phyloP scores from a whole-genome alignment of 2,888 invertebrate species.

The Cenopis cana region DNA sequence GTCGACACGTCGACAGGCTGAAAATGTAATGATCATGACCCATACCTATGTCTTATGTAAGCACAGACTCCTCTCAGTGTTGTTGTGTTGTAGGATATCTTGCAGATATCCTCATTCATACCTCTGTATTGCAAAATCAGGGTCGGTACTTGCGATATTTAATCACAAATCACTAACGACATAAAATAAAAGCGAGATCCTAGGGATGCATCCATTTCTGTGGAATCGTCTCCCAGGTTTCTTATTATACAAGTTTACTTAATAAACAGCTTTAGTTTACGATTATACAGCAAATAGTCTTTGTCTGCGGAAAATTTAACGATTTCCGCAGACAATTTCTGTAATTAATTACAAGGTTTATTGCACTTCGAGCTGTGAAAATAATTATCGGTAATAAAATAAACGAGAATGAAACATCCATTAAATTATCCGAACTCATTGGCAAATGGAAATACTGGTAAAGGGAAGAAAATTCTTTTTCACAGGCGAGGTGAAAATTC shows the following conservation, averaged over 20 bases:
- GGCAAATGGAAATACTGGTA: neutral
- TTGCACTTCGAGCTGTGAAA: neutral
- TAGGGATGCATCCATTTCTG: neutral
- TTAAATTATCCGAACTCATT: neutral
- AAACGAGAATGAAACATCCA: neutral
- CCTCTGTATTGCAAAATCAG: too few species aligned
- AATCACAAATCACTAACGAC: too few species aligned
- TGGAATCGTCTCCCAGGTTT: neutral
- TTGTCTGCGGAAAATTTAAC: too few species aligned
- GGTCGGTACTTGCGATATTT: too few species aligned
- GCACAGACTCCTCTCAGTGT: too few species aligned
- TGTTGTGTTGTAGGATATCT: too few species aligned
- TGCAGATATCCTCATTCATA: too few species aligned
- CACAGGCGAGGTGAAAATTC: neutral
- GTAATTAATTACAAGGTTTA: conserved; percentile 1
- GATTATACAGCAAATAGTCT: too few species aligned
- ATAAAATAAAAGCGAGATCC: too few species aligned
- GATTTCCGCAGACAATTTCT: neutral
- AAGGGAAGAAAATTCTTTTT: neutral
- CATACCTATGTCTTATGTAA: too few species aligned
- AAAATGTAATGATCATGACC: too few species aligned
- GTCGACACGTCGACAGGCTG: too few species aligned
- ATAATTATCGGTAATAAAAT: conserved; percentile 1
- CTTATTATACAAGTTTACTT: neutral
- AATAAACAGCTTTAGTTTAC: neutral